phyloP scores from a whole-genome alignment of 2,888 invertebrate genomes.

The Papilio protenor region DNA sequence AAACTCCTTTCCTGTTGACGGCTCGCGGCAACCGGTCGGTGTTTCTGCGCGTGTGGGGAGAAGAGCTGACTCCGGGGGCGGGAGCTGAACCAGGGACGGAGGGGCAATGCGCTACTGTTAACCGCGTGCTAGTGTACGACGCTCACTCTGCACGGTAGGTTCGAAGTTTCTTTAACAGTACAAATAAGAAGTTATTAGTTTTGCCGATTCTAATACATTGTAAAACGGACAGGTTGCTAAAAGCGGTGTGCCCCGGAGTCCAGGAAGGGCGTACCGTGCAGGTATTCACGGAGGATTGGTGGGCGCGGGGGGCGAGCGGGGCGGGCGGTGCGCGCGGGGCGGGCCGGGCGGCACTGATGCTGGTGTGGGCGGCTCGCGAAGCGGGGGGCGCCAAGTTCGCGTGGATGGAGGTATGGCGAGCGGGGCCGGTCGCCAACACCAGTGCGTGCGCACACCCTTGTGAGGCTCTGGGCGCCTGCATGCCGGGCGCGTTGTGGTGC shows the following conservation, averaged over 20 bases:
- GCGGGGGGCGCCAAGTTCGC: constrained; percentile 90
- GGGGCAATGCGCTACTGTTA: constrained; percentile 89
- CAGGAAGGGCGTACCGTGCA: constrained; percentile 88
- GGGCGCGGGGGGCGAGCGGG: constrained; percentile 60
- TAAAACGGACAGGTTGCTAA: too few species aligned
- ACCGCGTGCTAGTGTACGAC: constrained; percentile 92
- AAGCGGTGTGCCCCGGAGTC: too few species aligned
- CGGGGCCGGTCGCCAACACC: constrained; percentile 68
- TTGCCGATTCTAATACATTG: too few species aligned
- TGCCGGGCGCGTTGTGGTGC: constrained; percentile 86
- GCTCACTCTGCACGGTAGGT: constrained; percentile 85
- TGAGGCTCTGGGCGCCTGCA: constrained; percentile 91
- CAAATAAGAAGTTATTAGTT: too few species aligned
- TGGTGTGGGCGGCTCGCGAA: constrained; percentile 93
- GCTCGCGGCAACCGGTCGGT: constrained; percentile 92
- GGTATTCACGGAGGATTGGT: constrained; percentile 93
- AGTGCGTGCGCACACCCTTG: constrained; percentile 78
- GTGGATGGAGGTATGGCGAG: constrained; percentile 90
- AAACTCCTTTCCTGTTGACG: constrained; percentile 91
- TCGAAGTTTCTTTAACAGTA: background rate
- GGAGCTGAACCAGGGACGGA: constrained; percentile 86
- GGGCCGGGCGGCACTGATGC: constrained; percentile 89
- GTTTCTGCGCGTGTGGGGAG: constrained; percentile 93
- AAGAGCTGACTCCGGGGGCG: constrained; percentile 89
- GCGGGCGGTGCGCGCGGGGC: constrained; percentile 86